Conservation (phyloP, 2,888 invertebrate genomes). For the Lycophotia porphyrea region DNA sequence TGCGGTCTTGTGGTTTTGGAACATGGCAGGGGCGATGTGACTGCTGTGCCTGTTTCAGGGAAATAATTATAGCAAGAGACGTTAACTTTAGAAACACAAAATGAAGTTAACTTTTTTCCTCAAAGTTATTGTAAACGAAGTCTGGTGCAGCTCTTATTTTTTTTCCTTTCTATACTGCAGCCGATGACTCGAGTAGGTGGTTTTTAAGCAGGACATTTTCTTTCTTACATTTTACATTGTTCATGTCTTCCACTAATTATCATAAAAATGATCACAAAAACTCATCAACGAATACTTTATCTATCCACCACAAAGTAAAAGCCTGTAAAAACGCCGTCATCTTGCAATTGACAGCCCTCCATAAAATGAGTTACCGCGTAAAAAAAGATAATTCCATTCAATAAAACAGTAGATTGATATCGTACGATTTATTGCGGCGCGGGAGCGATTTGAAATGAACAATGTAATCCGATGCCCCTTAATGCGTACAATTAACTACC, state of each 20-base stretch:
- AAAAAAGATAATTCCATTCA: slow-evolving; percentile 68
- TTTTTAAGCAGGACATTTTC: not conserved
- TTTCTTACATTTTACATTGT: not conserved
- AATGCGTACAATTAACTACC: slow-evolving; percentile 62
- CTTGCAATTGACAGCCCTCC: slow-evolving; percentile 55
- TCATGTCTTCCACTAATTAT: not conserved
- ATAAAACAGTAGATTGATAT: slow-evolving; percentile 72
- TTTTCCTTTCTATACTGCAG: not conserved
- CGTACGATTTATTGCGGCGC: slow-evolving; percentile 65
- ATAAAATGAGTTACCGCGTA: slow-evolving; percentile 63
- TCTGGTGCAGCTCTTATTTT: not conserved
- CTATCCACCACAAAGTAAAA: slow-evolving; percentile 50
- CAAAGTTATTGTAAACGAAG: not conserved
- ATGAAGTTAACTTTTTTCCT: not conserved
- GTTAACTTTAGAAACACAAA: not conserved
- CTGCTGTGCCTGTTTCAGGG: slow-evolving; percentile 25
- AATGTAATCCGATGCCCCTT: slow-evolving; percentile 59
- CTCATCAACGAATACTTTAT: slow-evolving; percentile 23
- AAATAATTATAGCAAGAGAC: slow-evolving; percentile 31
- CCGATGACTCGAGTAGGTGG: not conserved
- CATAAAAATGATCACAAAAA: slow-evolving; percentile 22
- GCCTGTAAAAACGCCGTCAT: slow-evolving; percentile 51
- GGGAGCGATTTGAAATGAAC: slow-evolving; percentile 51
- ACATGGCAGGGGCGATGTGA: slow-evolving; percentile 41
- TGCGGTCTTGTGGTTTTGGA: slow-evolving; percentile 71